phyloP scores from a whole-genome alignment of 1,140 invertebrate species.

The Bacillus rossius region DNA sequence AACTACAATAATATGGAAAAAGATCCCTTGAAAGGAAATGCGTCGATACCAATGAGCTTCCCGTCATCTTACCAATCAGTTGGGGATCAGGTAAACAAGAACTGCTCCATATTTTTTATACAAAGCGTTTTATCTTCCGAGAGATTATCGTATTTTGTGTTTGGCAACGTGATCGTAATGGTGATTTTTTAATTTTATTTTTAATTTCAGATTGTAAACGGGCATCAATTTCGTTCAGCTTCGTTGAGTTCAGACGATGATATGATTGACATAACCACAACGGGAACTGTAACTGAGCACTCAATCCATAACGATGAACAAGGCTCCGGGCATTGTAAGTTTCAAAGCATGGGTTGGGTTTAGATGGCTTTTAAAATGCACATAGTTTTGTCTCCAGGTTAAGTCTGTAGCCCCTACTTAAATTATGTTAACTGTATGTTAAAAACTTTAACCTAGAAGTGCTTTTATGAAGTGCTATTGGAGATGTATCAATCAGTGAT shows the following conservation, averaged over 20 bases:
- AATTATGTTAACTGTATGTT: too few species aligned
- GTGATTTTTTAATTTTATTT: neutral
- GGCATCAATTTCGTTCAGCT: constrained; percentile 27
- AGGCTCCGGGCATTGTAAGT: constrained; percentile 27
- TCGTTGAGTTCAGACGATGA: constrained; percentile 51
- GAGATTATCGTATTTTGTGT: neutral
- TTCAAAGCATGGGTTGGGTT: too few species aligned
- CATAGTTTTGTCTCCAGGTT: too few species aligned
- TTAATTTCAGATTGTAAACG: constrained; percentile 16
- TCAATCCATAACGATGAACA: constrained; percentile 40
- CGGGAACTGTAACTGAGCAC: constrained; percentile 40
- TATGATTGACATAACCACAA: constrained; percentile 58
- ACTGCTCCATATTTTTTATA: constrained; percentile 7
- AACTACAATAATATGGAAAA: constrained; percentile 42
- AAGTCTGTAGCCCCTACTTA: too few species aligned
- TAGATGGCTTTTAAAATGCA: too few species aligned
- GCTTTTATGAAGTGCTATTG: too few species aligned
- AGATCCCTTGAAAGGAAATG: constrained; percentile 44
- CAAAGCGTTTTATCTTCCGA: neutral
- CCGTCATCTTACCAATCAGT: constrained; percentile 47
- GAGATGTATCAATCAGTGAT: too few species aligned
- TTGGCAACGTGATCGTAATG: neutral
- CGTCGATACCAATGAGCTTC: constrained; percentile 36
- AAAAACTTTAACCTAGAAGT: too few species aligned
- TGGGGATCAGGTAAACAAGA: constrained; percentile 44